Percentiles rank a stretch among this genome's conserved stretches.
Evolutionary conservation across 2,797 vertebrate genomes (phyloP).

Genomic region (Poecilia picta): DNA sequence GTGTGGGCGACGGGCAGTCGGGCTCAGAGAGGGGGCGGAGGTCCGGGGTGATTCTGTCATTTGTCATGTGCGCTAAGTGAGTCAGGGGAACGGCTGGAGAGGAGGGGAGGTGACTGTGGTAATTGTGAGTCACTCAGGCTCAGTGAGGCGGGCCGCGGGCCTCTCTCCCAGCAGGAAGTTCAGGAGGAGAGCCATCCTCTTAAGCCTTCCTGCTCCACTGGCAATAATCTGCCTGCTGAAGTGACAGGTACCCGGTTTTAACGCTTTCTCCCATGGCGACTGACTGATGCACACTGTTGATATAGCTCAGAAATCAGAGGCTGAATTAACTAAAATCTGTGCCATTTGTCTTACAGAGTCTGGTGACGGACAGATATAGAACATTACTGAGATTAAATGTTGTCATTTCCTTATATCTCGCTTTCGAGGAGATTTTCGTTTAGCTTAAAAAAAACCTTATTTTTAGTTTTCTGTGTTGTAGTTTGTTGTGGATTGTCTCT

Average conservation of each 20-base stretch:
- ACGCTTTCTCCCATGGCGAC: slow-evolving; percentile 47
- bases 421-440: neutral
- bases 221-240: slow-evolving; percentile 76
- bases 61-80: slow-evolving; percentile 74
- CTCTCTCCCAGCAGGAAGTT: slow-evolving; percentile 63
- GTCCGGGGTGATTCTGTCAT: slow-evolving; percentile 63
- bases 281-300: slow-evolving; percentile 37
- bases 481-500: no score
- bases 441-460: no score
- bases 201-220: slow-evolving; percentile 66
- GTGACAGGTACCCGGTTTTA: slow-evolving; percentile 74
- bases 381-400: slow-evolving; percentile 6
- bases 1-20: slow-evolving; percentile 62
- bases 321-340: slow-evolving; percentile 45
- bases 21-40: slow-evolving; percentile 63
- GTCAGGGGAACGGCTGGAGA: slow-evolving; percentile 70
- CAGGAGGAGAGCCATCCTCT: slow-evolving; percentile 36
- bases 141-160: slow-evolving; percentile 69
- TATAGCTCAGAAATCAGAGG: slow-evolving; percentile 41
- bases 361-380: slow-evolving; percentile 19
- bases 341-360: slow-evolving; percentile 15
- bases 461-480: no score
- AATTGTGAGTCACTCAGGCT: slow-evolving; percentile 82
- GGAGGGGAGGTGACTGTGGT: slow-evolving; percentile 66
- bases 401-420: neutral